Evolutionary conservation across 1,140 invertebrate genomes (phyloP).

Genomic region (Heliconius himera): DNA sequence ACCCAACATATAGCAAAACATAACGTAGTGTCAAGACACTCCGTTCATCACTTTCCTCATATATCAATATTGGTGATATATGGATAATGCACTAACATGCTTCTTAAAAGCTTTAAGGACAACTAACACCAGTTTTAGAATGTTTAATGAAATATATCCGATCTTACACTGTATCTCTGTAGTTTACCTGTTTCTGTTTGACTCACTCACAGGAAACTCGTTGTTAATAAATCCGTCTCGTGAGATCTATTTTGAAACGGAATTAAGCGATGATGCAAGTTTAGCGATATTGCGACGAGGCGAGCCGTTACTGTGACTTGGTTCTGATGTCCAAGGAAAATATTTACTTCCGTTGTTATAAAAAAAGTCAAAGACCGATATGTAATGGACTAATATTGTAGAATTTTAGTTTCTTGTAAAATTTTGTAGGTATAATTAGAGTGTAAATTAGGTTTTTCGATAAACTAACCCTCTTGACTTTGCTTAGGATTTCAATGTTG

Average conservation of each 20-base stretch:
- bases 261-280: constrained; percentile 32
- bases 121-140: not conserved
- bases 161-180: constrained; percentile 31
- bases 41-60: no score
- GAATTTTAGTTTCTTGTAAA: not conserved
- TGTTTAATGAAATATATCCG: constrained; percentile 18
- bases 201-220: constrained; percentile 42
- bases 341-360: constrained; percentile 21
- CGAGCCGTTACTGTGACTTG: not conserved
- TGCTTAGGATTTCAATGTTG: not conserved
- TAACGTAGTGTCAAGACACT: no score
- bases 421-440: not conserved
- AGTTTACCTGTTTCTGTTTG: constrained; percentile 41
- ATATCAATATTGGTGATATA: no score
- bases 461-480: not conserved
- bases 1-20: no score
- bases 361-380: constrained; percentile 14
- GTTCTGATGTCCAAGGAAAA: constrained; percentile 10
- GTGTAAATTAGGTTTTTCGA: not conserved
- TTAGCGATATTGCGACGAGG: constrained; percentile 16
- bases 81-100: no score
- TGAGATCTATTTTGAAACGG: constrained; percentile 32
- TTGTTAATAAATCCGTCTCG: constrained; percentile 35
- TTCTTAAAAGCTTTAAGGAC: not conserved
- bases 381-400: not conserved